A percentile compares a stretch with the other conserved stretches of the same genome.
Conservation (phyloP, 2,113 vertebrate species). For the Taxidea taxus region DNA sequence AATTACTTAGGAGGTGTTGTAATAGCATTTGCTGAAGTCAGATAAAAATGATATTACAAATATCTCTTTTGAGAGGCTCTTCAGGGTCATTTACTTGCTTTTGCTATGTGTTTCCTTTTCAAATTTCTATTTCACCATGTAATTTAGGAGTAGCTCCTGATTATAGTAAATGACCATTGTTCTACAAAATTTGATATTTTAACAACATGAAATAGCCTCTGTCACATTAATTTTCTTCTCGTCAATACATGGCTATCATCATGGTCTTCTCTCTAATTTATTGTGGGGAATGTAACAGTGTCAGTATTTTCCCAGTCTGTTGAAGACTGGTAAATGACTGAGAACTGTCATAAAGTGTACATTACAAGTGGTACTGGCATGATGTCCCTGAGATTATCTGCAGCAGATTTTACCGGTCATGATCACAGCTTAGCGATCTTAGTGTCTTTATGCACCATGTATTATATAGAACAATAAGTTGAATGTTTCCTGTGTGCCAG, state of each 20-base stretch:
- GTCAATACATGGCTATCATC: not conserved
- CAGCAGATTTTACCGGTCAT: not conserved
- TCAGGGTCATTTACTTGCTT: conserved; percentile 27
- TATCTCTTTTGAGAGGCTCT: conserved; percentile 2
- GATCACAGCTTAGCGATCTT: not conserved
- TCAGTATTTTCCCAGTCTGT: conserved; percentile 25
- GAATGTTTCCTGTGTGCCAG: not conserved
- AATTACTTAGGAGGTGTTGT: conserved; percentile 31
- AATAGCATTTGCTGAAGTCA: conserved; percentile 35
- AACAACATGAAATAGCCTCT: conserved; percentile 32
- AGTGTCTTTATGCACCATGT: not conserved
- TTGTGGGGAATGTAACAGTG: not conserved
- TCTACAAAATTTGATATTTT: conserved; percentile 35
- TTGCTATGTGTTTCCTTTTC: conserved; percentile 25
- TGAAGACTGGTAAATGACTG: conserved; percentile 18
- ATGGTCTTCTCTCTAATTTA: conserved; percentile 7
- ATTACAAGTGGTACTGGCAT: conserved; percentile 1
- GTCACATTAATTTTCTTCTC: conserved; percentile 46
- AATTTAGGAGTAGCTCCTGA: conserved; percentile 37
- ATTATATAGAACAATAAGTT: not conserved
- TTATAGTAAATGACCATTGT: conserved; percentile 32
- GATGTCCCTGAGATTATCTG: not conserved
- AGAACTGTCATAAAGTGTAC: conserved; percentile 2
- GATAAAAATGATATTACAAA: conserved; percentile 35
- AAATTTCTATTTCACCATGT: conserved; percentile 39